Base-by-base conservation (phyloP, 2,113 vertebrate genomes). In the Calyptommatus sinebrachiatus region DNA sequence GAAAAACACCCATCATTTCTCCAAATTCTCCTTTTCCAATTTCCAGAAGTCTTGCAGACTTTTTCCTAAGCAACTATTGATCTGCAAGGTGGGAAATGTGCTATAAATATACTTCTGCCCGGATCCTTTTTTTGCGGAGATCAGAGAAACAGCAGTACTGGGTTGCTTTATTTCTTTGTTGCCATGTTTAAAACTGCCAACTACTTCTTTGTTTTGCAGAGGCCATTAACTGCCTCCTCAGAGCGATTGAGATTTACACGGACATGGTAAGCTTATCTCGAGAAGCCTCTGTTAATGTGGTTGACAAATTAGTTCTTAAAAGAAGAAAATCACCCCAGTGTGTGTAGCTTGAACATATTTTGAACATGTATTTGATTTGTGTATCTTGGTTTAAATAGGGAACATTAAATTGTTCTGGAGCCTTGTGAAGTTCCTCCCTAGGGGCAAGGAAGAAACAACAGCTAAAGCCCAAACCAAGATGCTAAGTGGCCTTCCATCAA, bases 231-330 rank as follows among this genome's bases (percentile, higher is more conserved):
- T 99, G 97, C 86, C 82, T 99, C 89, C 97, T 96, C 87, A 91
- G 96, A 88, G 96, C 97, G 1, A 98, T 98, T 24, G 97, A 99
- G 92, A 99, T 99, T 81, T 99, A 99, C 89, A 99, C 97, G 0
- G 97, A 99, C 81, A 98, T 98, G 97, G 97, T 98, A 88, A 96
- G 95, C 70, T 11, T 1, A 3, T 46, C 50, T 0, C 1, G 24
- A 18, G 14, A 28, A 7, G 9, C 14, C 16, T 29, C 16, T 28
- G 21, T 67, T 12, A 18, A 2, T 50, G 41, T 8, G 10, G 22
- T 70, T 76, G 12, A 21, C 35, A 28, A 31, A 9, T 24, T 5
- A 10, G 41, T 6, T 29, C 8, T 31, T 72, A 11, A 61, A 29
- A 31, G 50, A 71, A 60, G 26, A 26, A 41, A n/a, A 61, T 57